phyloP scores from a whole-genome alignment of 2,113 vertebrate genomes.

The Vicugna pacos region DNA sequence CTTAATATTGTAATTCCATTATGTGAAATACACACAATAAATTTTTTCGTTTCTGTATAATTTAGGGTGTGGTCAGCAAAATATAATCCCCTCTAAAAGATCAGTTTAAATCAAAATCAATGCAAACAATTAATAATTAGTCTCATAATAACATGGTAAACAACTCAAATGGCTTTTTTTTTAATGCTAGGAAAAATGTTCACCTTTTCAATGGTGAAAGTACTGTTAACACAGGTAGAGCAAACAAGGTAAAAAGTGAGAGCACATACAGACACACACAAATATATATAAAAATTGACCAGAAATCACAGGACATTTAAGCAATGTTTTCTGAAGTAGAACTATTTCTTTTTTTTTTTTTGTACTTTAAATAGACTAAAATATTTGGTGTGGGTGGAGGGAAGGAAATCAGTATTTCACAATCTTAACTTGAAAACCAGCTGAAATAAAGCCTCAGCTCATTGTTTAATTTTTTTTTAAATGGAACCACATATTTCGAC shows the following conservation, averaged over 20 bases:
- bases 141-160: conserved; percentile 67
- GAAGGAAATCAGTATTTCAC: conserved; percentile 84
- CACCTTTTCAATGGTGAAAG: conserved; percentile 64
- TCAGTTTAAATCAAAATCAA: conserved; percentile 37
- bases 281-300: conserved; percentile 62
- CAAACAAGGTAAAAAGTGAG: conserved; percentile 69
- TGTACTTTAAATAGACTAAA: conserved; percentile 79
- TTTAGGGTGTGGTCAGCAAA: conserved; percentile 28
- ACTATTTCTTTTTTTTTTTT: conserved; percentile 70
- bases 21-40: neutral
- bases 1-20: neutral
- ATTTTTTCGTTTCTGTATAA: neutral
- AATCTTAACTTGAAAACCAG: conserved; percentile 86
- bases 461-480: conserved; percentile 22
- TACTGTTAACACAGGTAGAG: conserved; percentile 64
- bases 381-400: conserved; percentile 80
- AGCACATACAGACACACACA: conserved; percentile 64
- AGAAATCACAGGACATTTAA: conserved; percentile 78
- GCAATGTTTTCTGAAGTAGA: conserved; percentile 78
- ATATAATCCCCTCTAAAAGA: neutral
- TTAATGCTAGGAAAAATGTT: conserved; percentile 79
- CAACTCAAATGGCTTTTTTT: conserved; percentile 75
- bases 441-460: conserved; percentile 82
- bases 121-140: conserved; percentile 54
- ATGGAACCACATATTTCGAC: conserved; percentile 70